These are phyloP conservation scores for Leucoraja erinaceus DNA, from an alignment of 2,113 vertebrate species.

Conservation along the genomic window DNA sequence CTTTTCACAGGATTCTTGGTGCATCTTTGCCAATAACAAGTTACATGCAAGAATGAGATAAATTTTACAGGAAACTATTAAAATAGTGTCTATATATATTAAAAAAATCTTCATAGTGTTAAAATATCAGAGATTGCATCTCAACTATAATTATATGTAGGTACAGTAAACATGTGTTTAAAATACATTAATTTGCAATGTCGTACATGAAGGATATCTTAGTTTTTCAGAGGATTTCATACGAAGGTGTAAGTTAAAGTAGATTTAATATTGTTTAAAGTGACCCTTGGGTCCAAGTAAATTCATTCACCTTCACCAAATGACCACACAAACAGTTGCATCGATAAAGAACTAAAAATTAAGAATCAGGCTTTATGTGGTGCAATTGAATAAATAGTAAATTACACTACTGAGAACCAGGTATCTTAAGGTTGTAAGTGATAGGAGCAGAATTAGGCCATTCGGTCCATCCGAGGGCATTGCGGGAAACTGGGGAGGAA, in stretches of 20 bases:
- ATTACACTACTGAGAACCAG: not conserved
- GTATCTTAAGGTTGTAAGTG: no score
- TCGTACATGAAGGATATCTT: not conserved
- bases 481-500: no score
- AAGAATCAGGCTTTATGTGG: not conserved
- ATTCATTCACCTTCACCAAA: not conserved
- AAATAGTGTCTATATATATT: not conserved
- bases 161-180: not conserved
- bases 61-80: not conserved
- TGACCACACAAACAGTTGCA: no score
- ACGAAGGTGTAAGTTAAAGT: not conserved
- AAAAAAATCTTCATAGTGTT: not conserved
- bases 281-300: not conserved
- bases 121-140: not conserved
- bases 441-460: no score
- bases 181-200: not conserved
- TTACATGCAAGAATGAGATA: not conserved
- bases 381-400: not conserved
- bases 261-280: not conserved
- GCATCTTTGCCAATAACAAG: not conserved
- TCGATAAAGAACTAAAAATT: no score
- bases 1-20: not conserved
- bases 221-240: not conserved
- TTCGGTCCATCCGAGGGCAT: no score
- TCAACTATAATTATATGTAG: not conserved